These are phyloP conservation scores for Eristalis pertinax DNA, from an alignment of 2,888 invertebrate genomes.

Conservation along the genomic window DNA sequence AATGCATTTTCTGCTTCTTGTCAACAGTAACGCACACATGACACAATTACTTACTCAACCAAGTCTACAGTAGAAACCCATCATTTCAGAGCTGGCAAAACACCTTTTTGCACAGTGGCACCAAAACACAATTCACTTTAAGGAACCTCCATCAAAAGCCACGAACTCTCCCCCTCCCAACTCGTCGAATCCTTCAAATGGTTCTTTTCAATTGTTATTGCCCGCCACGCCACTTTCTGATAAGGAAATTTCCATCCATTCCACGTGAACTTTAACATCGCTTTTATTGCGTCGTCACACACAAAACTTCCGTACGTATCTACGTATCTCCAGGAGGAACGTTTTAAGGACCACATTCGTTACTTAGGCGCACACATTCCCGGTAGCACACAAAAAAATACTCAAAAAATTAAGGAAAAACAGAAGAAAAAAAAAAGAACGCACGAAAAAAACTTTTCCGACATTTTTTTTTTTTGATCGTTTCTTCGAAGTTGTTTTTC, in stretches of 20 bases:
- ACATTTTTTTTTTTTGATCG: neutral
- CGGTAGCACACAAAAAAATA: neutral
- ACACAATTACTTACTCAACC: no score
- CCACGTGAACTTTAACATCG: neutral
- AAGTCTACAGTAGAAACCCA: no score
- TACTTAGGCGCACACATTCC: no score
- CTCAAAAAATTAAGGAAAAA: neutral
- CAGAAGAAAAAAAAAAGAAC: neutral
- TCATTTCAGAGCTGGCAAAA: no score
- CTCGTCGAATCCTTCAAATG: neutral
- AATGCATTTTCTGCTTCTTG: no score
- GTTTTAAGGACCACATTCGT: neutral
- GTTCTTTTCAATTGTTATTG: neutral
- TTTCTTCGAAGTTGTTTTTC: neutral
- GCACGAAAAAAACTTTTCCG: neutral
- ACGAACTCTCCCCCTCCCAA: neutral
- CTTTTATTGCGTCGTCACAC: neutral
- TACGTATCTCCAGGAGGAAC: neutral
- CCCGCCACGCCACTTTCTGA: neutral
- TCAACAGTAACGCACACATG: no score
- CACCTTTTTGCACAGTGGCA: no score
- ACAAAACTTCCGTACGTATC: neutral
- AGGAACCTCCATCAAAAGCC: neutral
- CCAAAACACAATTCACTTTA: no score
- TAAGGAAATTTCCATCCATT: neutral